Evolutionary conservation across 2,888 invertebrate species (phyloP).

Genomic region (Eledone cirrhosa): DNA sequence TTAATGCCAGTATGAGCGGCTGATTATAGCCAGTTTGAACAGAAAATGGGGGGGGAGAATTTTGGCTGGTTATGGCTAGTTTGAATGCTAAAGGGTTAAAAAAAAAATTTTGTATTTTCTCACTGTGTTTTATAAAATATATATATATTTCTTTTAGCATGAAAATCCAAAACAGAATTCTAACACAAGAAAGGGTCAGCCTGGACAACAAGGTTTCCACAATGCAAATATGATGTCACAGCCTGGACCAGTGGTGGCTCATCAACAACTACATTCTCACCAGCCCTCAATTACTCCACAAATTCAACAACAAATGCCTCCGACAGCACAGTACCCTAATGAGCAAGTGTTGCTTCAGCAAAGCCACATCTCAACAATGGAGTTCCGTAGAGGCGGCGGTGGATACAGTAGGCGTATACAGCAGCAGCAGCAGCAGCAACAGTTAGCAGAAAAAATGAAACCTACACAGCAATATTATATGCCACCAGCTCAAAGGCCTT

Average conservation of each 20-base stretch:
- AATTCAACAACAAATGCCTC: slow-evolving; percentile 36
- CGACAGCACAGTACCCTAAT: slow-evolving; percentile 27
- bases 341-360: slow-evolving; percentile 34
- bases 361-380: slow-evolving; percentile 46
- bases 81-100: too few species aligned
- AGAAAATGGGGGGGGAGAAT: too few species aligned
- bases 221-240: neutral
- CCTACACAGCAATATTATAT: slow-evolving; percentile 48
- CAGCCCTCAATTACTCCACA: slow-evolving; percentile 35
- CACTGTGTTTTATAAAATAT: too few species aligned
- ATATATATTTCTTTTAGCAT: neutral
- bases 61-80: too few species aligned
- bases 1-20: too few species aligned
- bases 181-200: neutral
- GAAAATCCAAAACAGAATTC: slow-evolving; percentile 10
- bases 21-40: too few species aligned
- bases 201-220: neutral
- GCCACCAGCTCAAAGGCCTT: slow-evolving; percentile 41
- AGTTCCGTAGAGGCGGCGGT: slow-evolving; percentile 53
- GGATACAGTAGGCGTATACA: slow-evolving; percentile 72
- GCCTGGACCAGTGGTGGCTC: slow-evolving; percentile 30
- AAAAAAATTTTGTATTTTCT: too few species aligned
- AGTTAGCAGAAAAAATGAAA: slow-evolving; percentile 34
- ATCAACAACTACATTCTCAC: slow-evolving; percentile 29
- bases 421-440: slow-evolving; percentile 44